These are phyloP conservation scores for Xylocopa sonorina DNA, from an alignment of 1,140 invertebrate genomes.

Conservation along the genomic window DNA sequence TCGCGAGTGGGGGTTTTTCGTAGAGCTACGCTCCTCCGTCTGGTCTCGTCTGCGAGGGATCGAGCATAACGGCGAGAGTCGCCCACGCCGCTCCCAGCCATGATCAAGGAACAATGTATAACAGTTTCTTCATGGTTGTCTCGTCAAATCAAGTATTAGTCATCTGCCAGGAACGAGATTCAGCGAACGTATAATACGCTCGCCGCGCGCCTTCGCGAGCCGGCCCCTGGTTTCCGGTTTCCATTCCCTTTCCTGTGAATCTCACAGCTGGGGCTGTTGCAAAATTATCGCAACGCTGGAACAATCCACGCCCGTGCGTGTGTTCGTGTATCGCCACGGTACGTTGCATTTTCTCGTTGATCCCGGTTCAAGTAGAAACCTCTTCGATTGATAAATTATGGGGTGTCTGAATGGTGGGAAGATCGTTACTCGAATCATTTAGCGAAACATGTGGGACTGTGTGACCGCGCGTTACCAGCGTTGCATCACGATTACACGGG, in stretches of 20 bases:
- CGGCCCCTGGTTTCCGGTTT: conserved; percentile 44
- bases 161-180: conserved; percentile 71
- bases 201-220: conserved; percentile 13
- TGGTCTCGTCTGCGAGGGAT: conserved; percentile 1
- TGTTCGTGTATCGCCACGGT: too few relatives aligned
- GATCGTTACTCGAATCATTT: neutral
- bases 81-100: conserved; percentile 72
- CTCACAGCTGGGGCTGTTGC: conserved; percentile 29
- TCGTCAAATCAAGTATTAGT: conserved; percentile 78
- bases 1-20: conserved; percentile 19
- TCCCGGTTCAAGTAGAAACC: neutral
- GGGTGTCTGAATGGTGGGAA: neutral
- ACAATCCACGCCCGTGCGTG: neutral
- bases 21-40: neutral
- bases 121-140: conserved; percentile 78
- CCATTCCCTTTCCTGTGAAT: conserved; percentile 54
- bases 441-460: neutral
- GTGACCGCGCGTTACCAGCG: neutral
- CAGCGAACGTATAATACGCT: conserved; percentile 40
- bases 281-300: conserved; percentile 31
- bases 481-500: neutral
- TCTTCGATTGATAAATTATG: conserved; percentile 34
- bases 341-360: neutral
- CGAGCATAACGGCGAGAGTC: conserved; percentile 67
- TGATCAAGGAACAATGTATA: conserved; percentile 79